These are phyloP conservation scores for Paramormyrops hopkinsi DNA, from an alignment of 2,797 vertebrate genomes.

Conservation along the genomic window DNA sequence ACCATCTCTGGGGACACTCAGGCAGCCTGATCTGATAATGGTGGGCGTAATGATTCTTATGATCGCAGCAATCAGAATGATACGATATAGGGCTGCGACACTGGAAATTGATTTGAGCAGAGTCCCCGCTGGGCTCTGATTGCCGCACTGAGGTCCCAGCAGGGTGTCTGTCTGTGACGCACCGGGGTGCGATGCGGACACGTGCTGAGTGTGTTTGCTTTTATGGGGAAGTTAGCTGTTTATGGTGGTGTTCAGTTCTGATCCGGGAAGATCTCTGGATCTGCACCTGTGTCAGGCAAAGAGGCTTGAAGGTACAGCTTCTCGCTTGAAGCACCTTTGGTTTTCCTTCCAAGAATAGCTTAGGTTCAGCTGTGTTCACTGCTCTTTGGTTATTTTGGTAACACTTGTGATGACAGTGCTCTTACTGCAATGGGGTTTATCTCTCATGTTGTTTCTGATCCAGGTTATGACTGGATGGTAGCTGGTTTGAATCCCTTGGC, in stretches of 20 bases:
- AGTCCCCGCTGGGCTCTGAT: slow-evolving; percentile 32
- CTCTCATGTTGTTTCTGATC: not conserved
- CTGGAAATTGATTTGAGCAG: slow-evolving; percentile 38
- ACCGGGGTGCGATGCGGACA: slow-evolving; percentile 50
- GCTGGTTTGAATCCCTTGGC: not conserved
- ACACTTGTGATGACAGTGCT: not conserved
- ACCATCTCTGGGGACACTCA: slow-evolving; percentile 43
- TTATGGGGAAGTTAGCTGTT: not conserved
- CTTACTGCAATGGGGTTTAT: not conserved
- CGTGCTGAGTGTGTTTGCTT: slow-evolving; percentile 14
- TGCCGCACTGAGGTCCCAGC: not conserved
- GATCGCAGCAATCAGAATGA: slow-evolving; percentile 53
- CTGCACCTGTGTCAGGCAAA: not conserved
- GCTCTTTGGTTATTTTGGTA: not conserved
- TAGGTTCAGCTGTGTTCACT: not conserved
- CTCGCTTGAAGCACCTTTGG: not conserved
- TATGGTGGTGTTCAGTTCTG: not conserved
- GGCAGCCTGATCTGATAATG: slow-evolving; percentile 54
- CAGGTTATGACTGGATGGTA: not conserved
- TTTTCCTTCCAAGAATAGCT: not conserved
- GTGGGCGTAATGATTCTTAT: slow-evolving; percentile 57
- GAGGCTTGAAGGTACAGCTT: too few species aligned
- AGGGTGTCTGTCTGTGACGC: slow-evolving; percentile 30
- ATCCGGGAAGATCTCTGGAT: not conserved
- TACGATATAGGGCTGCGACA: slow-evolving; percentile 57